Conservation (phyloP, 2,113 vertebrate genomes). For the Xiphophorus hellerii region DNA sequence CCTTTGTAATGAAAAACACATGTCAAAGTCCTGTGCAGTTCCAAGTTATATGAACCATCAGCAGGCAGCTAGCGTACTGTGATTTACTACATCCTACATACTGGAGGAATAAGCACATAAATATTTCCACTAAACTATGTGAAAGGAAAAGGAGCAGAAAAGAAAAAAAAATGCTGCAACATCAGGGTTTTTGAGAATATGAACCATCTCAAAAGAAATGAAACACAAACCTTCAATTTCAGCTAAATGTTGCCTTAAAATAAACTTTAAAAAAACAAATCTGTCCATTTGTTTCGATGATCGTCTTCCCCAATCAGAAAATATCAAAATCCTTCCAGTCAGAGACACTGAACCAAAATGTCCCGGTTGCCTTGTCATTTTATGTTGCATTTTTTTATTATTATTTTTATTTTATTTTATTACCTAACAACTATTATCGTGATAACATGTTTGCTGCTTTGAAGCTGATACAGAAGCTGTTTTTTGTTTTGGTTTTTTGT, state of each 20-base stretch:
- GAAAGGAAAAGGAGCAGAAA: conserved; percentile 15
- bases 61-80: conserved; percentile 4
- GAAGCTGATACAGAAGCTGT: too few relatives aligned
- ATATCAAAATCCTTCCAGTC: not conserved
- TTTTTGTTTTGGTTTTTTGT: not conserved
- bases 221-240: conserved; percentile 20
- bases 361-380: not conserved
- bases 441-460: not conserved
- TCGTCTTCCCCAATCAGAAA: not conserved
- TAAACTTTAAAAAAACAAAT: not conserved
- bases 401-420: not conserved
- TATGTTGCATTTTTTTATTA: not conserved
- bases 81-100: not conserved
- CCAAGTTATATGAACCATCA: not conserved
- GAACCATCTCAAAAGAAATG: conserved; percentile 17
- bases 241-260: conserved; percentile 17
- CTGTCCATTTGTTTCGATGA: not conserved
- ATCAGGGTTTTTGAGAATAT: not conserved
- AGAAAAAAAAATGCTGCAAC: not conserved
- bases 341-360: not conserved
- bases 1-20: not conserved
- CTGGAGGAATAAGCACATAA: conserved; percentile 7
- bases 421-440: not conserved
- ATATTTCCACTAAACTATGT: conserved; percentile 7
- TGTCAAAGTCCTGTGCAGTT: not conserved